Conservation (phyloP, 1,140 invertebrate genomes). For the Lanistes nyassanus region DNA sequence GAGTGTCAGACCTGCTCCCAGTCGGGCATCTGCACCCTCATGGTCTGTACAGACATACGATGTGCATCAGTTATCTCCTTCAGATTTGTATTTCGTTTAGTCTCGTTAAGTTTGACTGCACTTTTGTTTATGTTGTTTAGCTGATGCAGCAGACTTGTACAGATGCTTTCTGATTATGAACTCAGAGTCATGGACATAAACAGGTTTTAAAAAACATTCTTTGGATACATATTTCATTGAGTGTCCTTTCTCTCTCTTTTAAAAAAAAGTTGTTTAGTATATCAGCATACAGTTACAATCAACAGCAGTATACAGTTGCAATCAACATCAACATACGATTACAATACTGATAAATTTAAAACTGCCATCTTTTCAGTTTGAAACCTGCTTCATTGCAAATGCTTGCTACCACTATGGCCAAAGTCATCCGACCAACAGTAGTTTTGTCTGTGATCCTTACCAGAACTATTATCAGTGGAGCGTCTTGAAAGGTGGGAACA, state of each 20-base stretch:
- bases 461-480: slow-evolving; percentile 42
- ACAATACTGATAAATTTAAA: not conserved
- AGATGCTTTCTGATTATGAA: no score
- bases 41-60: slow-evolving; percentile 25
- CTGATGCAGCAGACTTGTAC: no score
- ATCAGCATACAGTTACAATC: no score
- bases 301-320: no score
- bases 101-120: no score
- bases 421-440: slow-evolving; percentile 33
- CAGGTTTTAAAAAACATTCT: no score
- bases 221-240: no score
- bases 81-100: no score
- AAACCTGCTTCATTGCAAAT: slow-evolving; percentile 52
- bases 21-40: slow-evolving; percentile 39
- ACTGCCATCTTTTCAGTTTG: slow-evolving; percentile 32
- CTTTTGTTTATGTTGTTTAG: no score
- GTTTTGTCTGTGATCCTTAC: slow-evolving; percentile 44
- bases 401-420: slow-evolving; percentile 44
- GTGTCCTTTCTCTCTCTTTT: no score
- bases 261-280: no score
- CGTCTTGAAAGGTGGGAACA: slow-evolving; percentile 35
- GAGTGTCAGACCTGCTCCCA: slow-evolving; percentile 37
- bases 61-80: not conserved
- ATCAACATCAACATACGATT: not conserved
- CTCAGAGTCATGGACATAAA: no score